Conservation (phyloP, 35 echinoderm and acorn worm species). For the Heliocidaris tuberculata region DNA sequence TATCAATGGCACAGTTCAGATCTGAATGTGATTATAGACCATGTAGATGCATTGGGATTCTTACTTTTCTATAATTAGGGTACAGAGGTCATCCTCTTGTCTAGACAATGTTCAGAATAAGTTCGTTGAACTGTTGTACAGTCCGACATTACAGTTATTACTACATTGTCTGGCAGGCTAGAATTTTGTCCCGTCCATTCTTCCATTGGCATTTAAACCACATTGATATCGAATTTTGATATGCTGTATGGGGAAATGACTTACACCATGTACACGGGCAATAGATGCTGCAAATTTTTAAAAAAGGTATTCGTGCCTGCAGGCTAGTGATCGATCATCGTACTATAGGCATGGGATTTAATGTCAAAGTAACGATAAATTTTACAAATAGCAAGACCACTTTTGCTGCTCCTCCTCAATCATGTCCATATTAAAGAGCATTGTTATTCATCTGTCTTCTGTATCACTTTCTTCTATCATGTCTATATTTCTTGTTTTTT, state of each 20-base stretch:
- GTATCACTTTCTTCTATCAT: not conserved
- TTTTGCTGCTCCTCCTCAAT: not conserved
- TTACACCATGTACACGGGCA: not conserved
- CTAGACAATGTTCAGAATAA: too few species aligned
- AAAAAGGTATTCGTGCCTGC: not conserved
- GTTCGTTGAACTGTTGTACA: too few species aligned
- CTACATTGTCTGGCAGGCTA: not conserved
- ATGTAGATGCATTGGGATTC: too few species aligned
- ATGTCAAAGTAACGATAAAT: not conserved
- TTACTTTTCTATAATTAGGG: too few species aligned
- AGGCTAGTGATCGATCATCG: not conserved
- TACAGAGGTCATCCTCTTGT: too few species aligned
- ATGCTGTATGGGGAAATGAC: not conserved
- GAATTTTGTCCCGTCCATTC: not conserved
- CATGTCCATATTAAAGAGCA: not conserved
- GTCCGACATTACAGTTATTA: too few species aligned
- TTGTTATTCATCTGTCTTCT: not conserved
- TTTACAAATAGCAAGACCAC: not conserved
- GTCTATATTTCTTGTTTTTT: slow-evolving; percentile 6
- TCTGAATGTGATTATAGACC: too few species aligned
- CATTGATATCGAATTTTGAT: not conserved
- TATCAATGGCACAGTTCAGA: too few species aligned
- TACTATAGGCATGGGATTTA: not conserved
- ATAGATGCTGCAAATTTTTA: not conserved
- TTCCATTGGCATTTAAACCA: not conserved